Base-by-base conservation (phyloP, 2,888 invertebrate genomes). In the Chalcosyrphus nemorum region DNA sequence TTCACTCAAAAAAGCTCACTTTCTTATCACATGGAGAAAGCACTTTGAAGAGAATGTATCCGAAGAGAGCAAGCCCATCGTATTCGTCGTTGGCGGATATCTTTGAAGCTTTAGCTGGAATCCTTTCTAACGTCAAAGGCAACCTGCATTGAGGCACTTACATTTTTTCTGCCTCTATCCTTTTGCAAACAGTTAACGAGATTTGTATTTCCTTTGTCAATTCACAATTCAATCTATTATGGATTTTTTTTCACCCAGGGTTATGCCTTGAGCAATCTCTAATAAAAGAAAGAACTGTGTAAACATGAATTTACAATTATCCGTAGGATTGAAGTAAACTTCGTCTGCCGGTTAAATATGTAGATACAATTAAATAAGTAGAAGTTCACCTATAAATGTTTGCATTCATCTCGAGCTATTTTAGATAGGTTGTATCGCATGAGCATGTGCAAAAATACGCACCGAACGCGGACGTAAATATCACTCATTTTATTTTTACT, bases 1-100 rank as follows among this genome's bases (percentile, higher is more conserved):
- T 74, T 72, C 66, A 82, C 72, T 84, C 72, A 68, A 78, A 71
- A 82, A 74, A 78, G 78, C 61, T 68, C 5, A 11, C 1, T 3
- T 15, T 66, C 59, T 71, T 81, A 71, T 77, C 76, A 76, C n/a
- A 1, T 13, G n/a, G 7, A 63, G n/a, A 61, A 24, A 65, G 24
- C 5, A 35, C 19, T 38, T 4, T 17, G 7, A 35, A 54, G 7
- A 35, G 63, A 54, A 17, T 0, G 7, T 2, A 68, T 4, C 13
- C 21, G 1, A 17, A 41, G 17, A 47, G 66, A 66, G 74, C n/a
- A 17, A 2, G 35, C 4, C 9, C 1, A 17, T 54, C 19, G 47
- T 65, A 15, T 7, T 21, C 50, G 27, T 32, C 32, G 29, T 29
- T 7, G 29, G 41, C 19, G 15, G 21, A 43, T 45, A 52, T 41